Percentiles rank a stretch among this genome's conserved stretches.
These are phyloP conservation scores for Redunca redunca DNA, from an alignment of 2,113 vertebrate species.

Conservation along the genomic window DNA sequence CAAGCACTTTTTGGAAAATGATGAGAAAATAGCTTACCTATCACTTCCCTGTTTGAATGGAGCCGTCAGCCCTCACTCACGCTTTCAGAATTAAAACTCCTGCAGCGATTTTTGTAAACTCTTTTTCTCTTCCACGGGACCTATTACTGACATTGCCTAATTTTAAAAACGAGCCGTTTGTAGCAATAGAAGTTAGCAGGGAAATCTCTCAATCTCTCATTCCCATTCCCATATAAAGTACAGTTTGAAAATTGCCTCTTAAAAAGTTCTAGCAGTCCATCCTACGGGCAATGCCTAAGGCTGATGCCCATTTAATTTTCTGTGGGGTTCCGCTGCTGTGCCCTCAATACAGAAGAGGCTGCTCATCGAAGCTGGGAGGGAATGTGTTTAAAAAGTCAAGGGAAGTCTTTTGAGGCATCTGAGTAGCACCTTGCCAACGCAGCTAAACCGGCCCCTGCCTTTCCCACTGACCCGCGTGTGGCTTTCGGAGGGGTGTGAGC, in stretches of 20 bases:
- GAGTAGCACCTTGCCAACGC: conserved; percentile 62
- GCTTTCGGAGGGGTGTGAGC: conserved; percentile 69
- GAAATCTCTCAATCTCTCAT: neutral
- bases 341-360: conserved; percentile 14
- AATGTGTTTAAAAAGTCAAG: conserved; percentile 59
- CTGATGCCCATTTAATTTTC: conserved; percentile 63
- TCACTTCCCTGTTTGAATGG: neutral
- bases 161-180: conserved; percentile 56
- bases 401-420: conserved; percentile 48
- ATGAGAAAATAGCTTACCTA: neutral
- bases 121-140: neutral
- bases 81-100: neutral
- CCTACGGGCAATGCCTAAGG: conserved; percentile 72
- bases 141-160: neutral
- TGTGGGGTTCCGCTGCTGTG: conserved; percentile 1
- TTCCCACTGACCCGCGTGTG: conserved; percentile 60
- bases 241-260: conserved; percentile 63
- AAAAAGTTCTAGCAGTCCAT: conserved; percentile 47
- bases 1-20: neutral
- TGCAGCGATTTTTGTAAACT: neutral
- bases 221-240: conserved; percentile 9
- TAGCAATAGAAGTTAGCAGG: neutral
- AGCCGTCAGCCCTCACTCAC: neutral
- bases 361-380: conserved; percentile 45
- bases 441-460: conserved; percentile 62